Conservation (phyloP, 2,888 invertebrate species). For the Empis stercorea region DNA sequence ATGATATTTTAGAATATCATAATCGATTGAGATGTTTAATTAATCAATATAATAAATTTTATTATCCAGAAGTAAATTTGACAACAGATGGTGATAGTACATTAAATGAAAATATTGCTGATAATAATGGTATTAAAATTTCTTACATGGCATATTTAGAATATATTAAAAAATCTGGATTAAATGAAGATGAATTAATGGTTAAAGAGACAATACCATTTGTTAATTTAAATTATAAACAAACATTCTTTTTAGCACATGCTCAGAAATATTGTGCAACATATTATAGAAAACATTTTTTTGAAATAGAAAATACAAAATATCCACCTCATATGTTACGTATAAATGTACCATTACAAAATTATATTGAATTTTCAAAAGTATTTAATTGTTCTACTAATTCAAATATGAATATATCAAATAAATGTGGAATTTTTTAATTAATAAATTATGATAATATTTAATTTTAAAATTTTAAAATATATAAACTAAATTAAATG, state of each 20-base stretch:
- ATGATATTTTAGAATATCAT: background rate
- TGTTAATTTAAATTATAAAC: background rate
- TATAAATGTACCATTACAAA: conserved; percentile 4
- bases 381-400: conserved; percentile 4
- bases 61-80: background rate
- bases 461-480: too few species aligned
- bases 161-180: too few species aligned
- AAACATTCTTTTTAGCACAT: background rate
- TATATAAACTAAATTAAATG: too few species aligned
- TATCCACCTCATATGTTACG: conserved; percentile 1
- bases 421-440: conserved; percentile 4
- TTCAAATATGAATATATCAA: conserved; percentile 4
- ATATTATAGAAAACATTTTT: background rate
- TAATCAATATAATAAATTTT: background rate
- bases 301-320: background rate
- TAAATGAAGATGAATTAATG: too few species aligned
- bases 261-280: background rate
- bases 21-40: background rate
- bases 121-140: background rate
- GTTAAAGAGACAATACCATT: background rate
- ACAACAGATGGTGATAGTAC: background rate
- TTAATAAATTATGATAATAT: background rate
- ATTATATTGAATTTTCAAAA: conserved; percentile 4
- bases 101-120: background rate
- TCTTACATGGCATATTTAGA: background rate